These are phyloP conservation scores for Petrolisthes manimaculis DNA, from an alignment of 2,888 invertebrate genomes.

Conservation along the genomic window DNA sequence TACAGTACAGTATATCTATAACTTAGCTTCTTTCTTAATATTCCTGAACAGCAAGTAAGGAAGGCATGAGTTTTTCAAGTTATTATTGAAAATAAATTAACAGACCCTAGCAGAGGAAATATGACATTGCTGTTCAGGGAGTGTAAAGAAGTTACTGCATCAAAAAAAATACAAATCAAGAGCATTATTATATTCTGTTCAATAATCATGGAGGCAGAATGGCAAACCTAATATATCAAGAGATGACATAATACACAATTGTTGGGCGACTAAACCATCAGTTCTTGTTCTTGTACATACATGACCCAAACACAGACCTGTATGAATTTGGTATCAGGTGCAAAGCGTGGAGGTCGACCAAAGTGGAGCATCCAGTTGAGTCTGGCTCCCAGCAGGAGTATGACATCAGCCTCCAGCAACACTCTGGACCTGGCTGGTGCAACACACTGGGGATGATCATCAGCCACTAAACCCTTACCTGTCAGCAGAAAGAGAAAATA, in stretches of 20 bases:
- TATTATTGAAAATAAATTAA: too few relatives aligned
- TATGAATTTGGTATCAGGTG: constrained; percentile 86
- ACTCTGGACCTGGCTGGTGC: constrained; percentile 88
- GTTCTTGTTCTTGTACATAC: background rate
- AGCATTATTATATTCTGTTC: background rate
- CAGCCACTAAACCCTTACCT: constrained; percentile 69
- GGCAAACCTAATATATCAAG: too few relatives aligned
- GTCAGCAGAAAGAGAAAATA: background rate
- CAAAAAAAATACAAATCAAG: background rate
- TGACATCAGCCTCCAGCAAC: constrained; percentile 87
- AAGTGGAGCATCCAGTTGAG: constrained; percentile 99
- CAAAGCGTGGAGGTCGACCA: constrained; percentile 88
- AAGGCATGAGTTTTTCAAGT: too few relatives aligned
- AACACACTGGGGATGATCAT: constrained; percentile 78
- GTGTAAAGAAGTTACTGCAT: too few relatives aligned
- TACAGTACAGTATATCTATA: too few relatives aligned
- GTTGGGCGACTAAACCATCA: background rate
- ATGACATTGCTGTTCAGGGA: too few relatives aligned
- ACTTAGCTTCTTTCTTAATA: too few relatives aligned
- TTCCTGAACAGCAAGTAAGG: too few relatives aligned
- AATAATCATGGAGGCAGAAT: background rate
- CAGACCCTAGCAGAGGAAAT: too few relatives aligned
- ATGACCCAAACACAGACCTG: constrained; percentile 75
- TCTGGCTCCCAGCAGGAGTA: constrained; percentile 89
- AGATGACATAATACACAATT: background rate